phyloP scores from a whole-genome alignment of 2,888 invertebrate genomes.

The Megaustenia siamemsis region DNA sequence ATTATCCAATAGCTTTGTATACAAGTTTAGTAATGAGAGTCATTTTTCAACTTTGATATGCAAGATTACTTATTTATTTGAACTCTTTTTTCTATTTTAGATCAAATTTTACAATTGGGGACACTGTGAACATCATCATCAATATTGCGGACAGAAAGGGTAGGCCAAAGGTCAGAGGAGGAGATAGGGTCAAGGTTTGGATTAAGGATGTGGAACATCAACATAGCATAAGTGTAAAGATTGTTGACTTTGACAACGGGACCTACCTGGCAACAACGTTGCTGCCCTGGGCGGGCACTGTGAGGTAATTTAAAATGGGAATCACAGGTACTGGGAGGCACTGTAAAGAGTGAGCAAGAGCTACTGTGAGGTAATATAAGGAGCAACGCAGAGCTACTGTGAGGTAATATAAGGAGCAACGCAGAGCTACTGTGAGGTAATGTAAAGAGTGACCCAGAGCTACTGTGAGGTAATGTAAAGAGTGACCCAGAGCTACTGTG shows the following conservation, averaged over 20 bases:
- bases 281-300: slow-evolving; percentile 21
- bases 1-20: neutral
- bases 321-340: neutral
- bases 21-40: neutral
- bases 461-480: no score
- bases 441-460: no score
- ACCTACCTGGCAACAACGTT: slow-evolving; percentile 32
- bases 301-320: slow-evolving; percentile 4
- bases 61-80: no score
- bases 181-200: slow-evolving; percentile 29
- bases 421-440: no score
- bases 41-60: neutral
- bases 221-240: neutral
- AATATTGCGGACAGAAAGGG: neutral
- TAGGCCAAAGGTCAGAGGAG: slow-evolving; percentile 7
- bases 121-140: neutral
- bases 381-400: no score
- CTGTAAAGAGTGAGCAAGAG: neutral
- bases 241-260: slow-evolving; percentile 24
- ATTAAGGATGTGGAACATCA: neutral
- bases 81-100: neutral
- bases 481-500: no score
- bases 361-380: no score
- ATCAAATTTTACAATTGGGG: neutral
- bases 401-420: no score